Conservation (phyloP, 2,888 invertebrate species). For the Toxonevra muliebris region DNA sequence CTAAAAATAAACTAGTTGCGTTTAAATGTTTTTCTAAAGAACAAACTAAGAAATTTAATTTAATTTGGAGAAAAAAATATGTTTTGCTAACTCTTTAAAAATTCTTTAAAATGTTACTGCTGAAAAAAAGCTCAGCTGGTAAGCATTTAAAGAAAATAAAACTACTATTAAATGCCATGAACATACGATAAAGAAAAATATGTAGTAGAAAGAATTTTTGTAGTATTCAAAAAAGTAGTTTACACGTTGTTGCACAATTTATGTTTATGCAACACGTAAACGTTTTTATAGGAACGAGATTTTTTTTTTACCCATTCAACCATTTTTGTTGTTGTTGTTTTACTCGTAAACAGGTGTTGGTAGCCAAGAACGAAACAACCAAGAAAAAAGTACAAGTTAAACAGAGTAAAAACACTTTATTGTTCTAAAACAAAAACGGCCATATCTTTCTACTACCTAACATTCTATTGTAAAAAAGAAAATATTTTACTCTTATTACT, state of each 20-base stretch:
- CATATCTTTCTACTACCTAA: neutral
- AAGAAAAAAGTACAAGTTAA: neutral
- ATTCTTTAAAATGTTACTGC: neutral
- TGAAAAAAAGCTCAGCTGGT: neutral
- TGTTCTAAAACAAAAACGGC: constrained; percentile 3
- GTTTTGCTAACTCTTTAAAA: too few species aligned
- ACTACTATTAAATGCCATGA: neutral
- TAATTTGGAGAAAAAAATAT: too few species aligned
- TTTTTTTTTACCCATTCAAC: constrained; percentile 9
- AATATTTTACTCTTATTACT: too few species aligned
- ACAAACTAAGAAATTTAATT: too few species aligned
- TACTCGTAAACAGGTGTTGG: neutral
- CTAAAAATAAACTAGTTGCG: too few species aligned
- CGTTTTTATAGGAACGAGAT: constrained; percentile 35
- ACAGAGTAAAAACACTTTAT: neutral
- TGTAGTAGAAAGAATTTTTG: constrained; percentile 4
- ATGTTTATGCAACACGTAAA: constrained; percentile 57
- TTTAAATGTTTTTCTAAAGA: too few species aligned
- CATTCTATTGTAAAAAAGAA: too few species aligned
- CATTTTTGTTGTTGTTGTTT: neutral
- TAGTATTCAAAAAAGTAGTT: constrained; percentile 54
- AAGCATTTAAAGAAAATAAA: too few species aligned
- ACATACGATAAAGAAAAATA: neutral
- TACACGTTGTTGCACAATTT: constrained; percentile 61
- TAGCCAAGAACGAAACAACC: neutral